These are phyloP conservation scores for Bubalus kerabau DNA, from an alignment of 2,113 vertebrate species.

Conservation along the genomic window DNA sequence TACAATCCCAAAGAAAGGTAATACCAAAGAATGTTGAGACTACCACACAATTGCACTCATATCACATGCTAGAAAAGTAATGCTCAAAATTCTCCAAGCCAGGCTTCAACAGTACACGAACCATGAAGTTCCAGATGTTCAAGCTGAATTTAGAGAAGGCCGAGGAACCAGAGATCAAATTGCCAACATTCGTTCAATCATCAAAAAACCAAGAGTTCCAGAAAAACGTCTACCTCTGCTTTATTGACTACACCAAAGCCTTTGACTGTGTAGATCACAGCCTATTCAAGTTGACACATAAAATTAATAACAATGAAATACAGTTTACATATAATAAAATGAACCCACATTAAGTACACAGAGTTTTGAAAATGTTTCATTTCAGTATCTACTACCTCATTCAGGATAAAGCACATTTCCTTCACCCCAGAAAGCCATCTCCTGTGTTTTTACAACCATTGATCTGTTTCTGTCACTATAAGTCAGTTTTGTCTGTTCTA, in stretches of 20 bases:
- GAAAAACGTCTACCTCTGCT: background rate
- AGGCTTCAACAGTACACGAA: background rate
- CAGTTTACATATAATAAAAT: background rate
- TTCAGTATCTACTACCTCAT: background rate
- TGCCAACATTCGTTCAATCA: background rate
- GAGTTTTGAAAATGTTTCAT: background rate
- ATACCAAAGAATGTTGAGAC: background rate
- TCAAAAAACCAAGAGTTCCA: background rate
- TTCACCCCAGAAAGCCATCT: background rate
- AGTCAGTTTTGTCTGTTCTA: background rate
- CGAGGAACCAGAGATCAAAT: background rate
- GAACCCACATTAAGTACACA: background rate
- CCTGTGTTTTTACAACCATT: background rate
- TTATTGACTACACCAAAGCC: fast-evolving
- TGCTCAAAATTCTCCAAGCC: background rate
- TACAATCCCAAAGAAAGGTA: background rate
- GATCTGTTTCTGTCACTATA: background rate
- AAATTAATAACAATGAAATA: background rate
- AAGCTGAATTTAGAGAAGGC: background rate
- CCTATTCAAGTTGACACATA: background rate
- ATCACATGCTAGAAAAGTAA: background rate
- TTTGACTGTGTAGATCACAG: background rate
- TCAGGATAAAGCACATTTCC: background rate
- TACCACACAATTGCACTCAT: background rate
- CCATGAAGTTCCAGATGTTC: background rate